Evolutionary conservation across 2,113 vertebrate species (phyloP).

Genomic region (Reinhardtius hippoglossoides): DNA sequence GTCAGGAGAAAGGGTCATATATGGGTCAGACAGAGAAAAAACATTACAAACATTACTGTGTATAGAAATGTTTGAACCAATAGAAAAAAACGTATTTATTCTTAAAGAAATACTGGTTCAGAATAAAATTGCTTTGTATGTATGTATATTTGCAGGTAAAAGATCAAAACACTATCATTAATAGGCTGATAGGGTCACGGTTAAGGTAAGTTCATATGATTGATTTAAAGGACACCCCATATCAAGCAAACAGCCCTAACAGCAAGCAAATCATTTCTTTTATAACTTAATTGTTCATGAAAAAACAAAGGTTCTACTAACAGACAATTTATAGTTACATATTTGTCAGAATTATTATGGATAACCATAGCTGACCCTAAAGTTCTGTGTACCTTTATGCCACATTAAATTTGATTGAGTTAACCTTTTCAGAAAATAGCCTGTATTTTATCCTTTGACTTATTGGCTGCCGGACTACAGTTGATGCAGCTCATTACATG

Average conservation of each 20-base stretch:
- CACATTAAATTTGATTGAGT: slow-evolving; percentile 37
- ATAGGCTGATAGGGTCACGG: no score
- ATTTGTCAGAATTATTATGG: neutral
- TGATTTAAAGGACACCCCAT: neutral
- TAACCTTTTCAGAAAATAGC: slow-evolving; percentile 60
- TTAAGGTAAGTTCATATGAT: neutral
- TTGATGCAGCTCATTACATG: slow-evolving; percentile 57
- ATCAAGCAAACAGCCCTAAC: no score
- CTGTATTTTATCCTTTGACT: slow-evolving; percentile 55
- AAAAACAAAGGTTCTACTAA: slow-evolving; percentile 1
- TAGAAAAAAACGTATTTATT: no score
- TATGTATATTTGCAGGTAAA: no score
- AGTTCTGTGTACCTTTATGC: slow-evolving; percentile 7
- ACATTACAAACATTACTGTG: neutral
- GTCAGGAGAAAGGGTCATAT: neutral
- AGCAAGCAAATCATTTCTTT: no score
- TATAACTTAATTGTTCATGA: no score
- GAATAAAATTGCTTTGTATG: no score
- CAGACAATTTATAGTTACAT: neutral
- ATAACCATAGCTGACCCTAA: slow-evolving; percentile 4
- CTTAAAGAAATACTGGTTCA: no score
- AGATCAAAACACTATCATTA: no score
- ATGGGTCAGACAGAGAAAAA: neutral
- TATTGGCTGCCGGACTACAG: slow-evolving; percentile 49
- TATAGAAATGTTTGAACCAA: no score